Base-by-base conservation (phyloP, 2,888 invertebrate species). In the Sphecodes monilicornis region DNA sequence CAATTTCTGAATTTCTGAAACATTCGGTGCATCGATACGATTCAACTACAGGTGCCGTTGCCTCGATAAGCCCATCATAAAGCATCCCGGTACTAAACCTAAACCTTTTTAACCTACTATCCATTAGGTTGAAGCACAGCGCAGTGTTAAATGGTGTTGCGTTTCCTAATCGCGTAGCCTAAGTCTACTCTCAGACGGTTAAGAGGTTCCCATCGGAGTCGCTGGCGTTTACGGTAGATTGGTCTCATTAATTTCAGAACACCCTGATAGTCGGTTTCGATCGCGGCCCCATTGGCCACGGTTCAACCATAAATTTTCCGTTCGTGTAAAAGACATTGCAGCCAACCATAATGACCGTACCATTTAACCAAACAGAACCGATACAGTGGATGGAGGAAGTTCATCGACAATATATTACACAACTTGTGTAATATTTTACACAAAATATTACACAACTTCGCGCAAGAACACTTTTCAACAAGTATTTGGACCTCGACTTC, bases 211-310 rank as follows among this genome's bases (percentile, higher is more conserved):
- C 78, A 4, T 43, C 46, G 46, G 46, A 69, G 73, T 54, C 73
- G 29, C 60, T n/a, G 73, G 26, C 32, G 83, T 50, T 66, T 76
- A 73, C 76, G 46, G 60, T 60, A 76, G 76, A 83, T 76, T 69
- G 73, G 73, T 26, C 57, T 50, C 73, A 54, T 83, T 83, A 81
- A 76, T 83, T 81, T 46, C 57, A 6, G 41, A 69, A 60, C 72
- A 50, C 76, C 72, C 72, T 60, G 72, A 71, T 71, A 50, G 75
- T 68, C 18, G 64, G 36, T 43, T 66, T 82, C 71, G 82, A 76
- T 71, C 75, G 75, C 10, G 16, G 18, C 36, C 18, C 54, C 69
- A 22, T 77, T 32, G 46, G 41, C 41, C n/a, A 41, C 32, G 22
- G 22, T 13, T 41, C 50, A 16, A 43, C 66, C 41, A 54, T 64